phyloP scores from a whole-genome alignment of 2,113 vertebrate species.

The Rostratula benghalensis region DNA sequence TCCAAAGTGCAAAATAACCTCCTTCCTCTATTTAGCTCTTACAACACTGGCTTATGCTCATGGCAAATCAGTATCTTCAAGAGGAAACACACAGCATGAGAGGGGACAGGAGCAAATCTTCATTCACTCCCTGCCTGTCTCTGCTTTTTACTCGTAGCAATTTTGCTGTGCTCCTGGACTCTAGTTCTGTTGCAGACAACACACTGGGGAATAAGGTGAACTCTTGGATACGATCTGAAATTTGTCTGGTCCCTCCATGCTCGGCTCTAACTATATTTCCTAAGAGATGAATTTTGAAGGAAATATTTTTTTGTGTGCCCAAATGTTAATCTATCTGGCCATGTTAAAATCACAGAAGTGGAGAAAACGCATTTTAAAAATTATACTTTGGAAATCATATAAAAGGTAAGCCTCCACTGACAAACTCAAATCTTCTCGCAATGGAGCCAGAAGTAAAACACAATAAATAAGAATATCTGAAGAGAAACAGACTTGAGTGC shows the following conservation, averaged over 20 bases:
- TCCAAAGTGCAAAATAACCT: neutral
- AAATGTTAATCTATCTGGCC: neutral
- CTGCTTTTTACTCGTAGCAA: neutral
- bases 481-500: neutral
- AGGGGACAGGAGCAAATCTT: neutral
- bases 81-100: neutral
- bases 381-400: neutral
- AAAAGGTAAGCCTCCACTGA: neutral
- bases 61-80: neutral
- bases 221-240: neutral
- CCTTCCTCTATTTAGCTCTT: neutral
- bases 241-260: neutral
- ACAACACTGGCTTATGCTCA: neutral
- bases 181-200: neutral
- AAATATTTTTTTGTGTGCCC: neutral
- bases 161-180: neutral
- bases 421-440: neutral
- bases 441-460: neutral
- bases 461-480: neutral
- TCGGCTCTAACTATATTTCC: neutral
- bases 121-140: neutral
- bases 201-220: neutral
- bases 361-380: neutral
- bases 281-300: neutral
- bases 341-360: neutral